Evolutionary conservation across 1,140 invertebrate species (phyloP), one percentile per base, ranked within the genome.

Genomic region (Thaumatotibia leucotreta): DNA sequence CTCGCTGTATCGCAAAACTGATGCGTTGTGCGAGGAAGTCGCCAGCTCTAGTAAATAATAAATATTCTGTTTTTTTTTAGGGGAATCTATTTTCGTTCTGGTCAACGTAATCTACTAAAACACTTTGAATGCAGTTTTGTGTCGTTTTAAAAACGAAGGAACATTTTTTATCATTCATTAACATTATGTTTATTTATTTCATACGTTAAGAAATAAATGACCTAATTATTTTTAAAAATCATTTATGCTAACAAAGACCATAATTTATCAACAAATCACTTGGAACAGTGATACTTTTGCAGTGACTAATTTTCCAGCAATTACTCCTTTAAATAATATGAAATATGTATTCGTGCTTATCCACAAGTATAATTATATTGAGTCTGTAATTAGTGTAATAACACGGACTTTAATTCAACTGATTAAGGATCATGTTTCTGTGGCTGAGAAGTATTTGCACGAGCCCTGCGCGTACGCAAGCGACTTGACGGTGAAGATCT

Each of bases 401-500:
- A 20, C 14, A 45, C 17, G 4, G 6, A 45, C 39, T 17, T 20
- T 45, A 45, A 20, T 9, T 8, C 8, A 20, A 20, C 4, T 8
- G 6, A 20, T 45, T 17, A 45, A 45, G 39, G 39, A 45, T 6
- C 20, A 45, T 45, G 20, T 20, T 45, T 17, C 39, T 8, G 39
- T 20, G 6, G 1, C 39, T 20, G 5, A 6, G 20, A 8, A 45
- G 9, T 14, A 20, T 45, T 6, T 20, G 39, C 1, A 6, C 6
- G 39, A 5, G 23, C 52, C 24, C 24, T 54, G 22, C 50, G 23
- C 50, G 11, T 27, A n/a, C n/a, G n/a, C n/a, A n/a, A n/a, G 24
- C 4, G 24, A 27, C n/a, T 31, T 58, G 52, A 58, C 52, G 24
- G 24, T 58, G 52, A 58, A 58, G 52, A 58, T 58, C 52, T 27